Evolutionary conservation across 2,797 vertebrate species (phyloP).

Genomic region (Otus scops): DNA sequence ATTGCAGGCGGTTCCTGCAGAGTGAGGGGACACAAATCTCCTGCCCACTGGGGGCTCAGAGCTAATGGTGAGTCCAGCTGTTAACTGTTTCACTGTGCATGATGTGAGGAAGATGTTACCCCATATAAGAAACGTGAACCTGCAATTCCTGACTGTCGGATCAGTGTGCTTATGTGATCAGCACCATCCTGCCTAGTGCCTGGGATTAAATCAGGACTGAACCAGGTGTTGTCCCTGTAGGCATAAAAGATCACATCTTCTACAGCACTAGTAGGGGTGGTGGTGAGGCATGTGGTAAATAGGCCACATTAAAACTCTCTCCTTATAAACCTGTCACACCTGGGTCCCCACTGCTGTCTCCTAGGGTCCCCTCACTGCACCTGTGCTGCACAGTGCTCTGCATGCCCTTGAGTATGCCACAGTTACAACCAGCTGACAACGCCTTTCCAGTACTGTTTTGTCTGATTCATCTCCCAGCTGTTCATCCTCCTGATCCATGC

Average conservation of each 20-base stretch:
- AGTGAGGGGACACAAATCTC: neutral
- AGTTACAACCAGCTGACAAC: neutral
- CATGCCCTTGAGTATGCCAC: neutral
- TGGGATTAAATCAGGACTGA: neutral
- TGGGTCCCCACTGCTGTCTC: neutral
- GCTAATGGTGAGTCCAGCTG: neutral
- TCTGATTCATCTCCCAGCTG: neutral
- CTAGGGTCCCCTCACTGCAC: neutral
- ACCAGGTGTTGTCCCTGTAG: neutral
- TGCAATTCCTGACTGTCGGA: neutral
- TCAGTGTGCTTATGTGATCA: neutral
- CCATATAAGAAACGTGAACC: fast-evolving
- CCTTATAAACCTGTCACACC: neutral
- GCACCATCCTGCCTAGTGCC: neutral
- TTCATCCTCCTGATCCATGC: neutral
- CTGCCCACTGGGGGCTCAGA: neutral
- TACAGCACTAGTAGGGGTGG: neutral
- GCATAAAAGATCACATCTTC: neutral
- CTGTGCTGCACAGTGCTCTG: neutral
- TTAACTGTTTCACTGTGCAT: neutral
- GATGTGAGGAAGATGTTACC: neutral
- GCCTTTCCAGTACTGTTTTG: neutral
- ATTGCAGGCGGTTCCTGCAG: fast-evolving
- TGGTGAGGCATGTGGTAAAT: neutral
- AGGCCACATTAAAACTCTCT: neutral